Evolutionary conservation across 2,888 invertebrate genomes (phyloP).

Genomic region (Elgonia sp.): DNA sequence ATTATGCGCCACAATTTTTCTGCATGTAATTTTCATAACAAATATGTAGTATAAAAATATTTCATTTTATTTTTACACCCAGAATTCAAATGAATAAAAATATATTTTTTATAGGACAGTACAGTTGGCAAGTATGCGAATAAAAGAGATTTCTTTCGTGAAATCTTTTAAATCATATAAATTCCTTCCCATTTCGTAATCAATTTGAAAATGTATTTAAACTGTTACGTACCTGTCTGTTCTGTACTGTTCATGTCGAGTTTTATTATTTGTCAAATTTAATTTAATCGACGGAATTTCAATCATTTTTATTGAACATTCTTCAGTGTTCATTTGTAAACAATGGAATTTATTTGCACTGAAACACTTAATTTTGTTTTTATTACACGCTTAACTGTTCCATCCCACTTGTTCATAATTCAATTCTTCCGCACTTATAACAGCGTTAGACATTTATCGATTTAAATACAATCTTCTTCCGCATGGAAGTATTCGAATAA

Average conservation of each 20-base stretch:
- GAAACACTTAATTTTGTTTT: too few relatives aligned
- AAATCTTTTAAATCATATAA: not conserved
- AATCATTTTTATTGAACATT: not conserved
- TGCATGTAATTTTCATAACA: not conserved
- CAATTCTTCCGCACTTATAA: not conserved
- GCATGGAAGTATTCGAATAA: not conserved
- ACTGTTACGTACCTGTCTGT: not conserved
- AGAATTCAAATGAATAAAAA: not conserved
- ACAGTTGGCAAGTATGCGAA: not conserved
- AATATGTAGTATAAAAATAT: not conserved
- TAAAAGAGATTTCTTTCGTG: constrained; percentile 1
- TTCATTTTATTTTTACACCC: not conserved
- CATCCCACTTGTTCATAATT: not conserved
- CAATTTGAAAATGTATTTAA: not conserved
- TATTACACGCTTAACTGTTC: too few relatives aligned
- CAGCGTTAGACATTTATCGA: not conserved
- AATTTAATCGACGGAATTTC: not conserved
- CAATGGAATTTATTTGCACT: too few relatives aligned
- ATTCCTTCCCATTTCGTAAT: not conserved
- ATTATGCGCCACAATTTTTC: too few relatives aligned
- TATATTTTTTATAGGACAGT: not conserved
- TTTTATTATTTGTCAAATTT: constrained; percentile 15
- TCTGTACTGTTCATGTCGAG: not conserved
- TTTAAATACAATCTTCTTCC: not conserved
- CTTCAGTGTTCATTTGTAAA: too few relatives aligned